phyloP scores from a whole-genome alignment of 2,888 invertebrate genomes.

The Schizotus pectinicornis region DNA sequence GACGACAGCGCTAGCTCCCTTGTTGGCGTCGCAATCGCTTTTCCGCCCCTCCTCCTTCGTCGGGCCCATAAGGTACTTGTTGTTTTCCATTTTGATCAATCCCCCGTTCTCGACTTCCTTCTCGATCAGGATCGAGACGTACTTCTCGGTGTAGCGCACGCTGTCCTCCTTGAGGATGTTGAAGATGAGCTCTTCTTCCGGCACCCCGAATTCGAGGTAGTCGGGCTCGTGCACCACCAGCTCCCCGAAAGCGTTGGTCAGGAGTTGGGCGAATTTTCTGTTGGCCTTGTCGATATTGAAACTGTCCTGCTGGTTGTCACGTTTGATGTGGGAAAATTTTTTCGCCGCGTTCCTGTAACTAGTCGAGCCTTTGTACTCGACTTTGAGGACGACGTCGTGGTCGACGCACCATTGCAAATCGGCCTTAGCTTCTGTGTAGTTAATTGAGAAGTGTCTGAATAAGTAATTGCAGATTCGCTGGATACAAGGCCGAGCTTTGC shows the following conservation, averaged over 20 bases:
- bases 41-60: constrained; percentile 49
- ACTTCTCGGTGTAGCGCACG: constrained; percentile 67
- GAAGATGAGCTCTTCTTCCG: constrained; percentile 70
- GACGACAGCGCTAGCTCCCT: not conserved
- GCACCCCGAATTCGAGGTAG: constrained; percentile 74
- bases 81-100: constrained; percentile 70
- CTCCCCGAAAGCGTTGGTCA: constrained; percentile 74
- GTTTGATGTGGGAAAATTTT: constrained; percentile 62
- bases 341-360: constrained; percentile 84
- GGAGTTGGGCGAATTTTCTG: constrained; percentile 59
- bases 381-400: constrained; percentile 77
- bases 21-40: not conserved
- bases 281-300: constrained; percentile 39
- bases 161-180: constrained; percentile 70
- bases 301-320: constrained; percentile 33
- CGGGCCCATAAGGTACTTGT: constrained; percentile 72
- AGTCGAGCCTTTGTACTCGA: constrained; percentile 85
- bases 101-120: constrained; percentile 75
- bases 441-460: constrained; percentile 74
- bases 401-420: constrained; percentile 78
- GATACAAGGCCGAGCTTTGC: constrained; percentile 85
- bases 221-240: constrained; percentile 74
- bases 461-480: constrained; percentile 84
- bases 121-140: constrained; percentile 69
- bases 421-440: constrained; percentile 70